Evolutionary conservation across 1,140 invertebrate species (phyloP).

Genomic region (Drosophila baimaii): DNA sequence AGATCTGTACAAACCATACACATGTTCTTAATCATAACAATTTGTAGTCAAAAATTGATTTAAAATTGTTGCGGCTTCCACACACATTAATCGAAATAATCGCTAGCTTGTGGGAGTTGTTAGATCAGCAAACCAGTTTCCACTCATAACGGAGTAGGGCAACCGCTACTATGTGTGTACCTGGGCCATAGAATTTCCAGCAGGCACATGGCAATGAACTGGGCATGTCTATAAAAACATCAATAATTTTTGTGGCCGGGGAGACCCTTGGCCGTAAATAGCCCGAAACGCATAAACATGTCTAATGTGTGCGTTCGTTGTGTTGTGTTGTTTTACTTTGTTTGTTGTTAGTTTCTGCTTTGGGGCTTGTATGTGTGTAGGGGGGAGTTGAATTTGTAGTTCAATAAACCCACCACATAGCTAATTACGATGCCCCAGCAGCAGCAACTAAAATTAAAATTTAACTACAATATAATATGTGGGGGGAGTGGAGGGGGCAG

Average conservation of each 20-base stretch:
- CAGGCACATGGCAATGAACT: slow-evolving; percentile 28
- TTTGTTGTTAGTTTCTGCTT: slow-evolving; percentile 7
- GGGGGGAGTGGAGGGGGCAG: background rate
- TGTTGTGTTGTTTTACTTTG: slow-evolving; percentile 1
- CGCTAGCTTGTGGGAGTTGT: slow-evolving; percentile 28
- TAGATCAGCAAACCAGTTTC: slow-evolving; percentile 39
- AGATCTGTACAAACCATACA: background rate
- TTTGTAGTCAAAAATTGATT: slow-evolving; percentile 15
- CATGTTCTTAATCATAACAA: slow-evolving; percentile 12
- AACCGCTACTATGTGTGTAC: background rate
- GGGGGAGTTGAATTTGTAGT: slow-evolving; percentile 43
- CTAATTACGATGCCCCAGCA: slow-evolving; percentile 37
- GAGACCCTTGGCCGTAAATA: slow-evolving; percentile 66
- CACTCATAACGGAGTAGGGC: background rate
- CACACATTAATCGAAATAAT: slow-evolving; percentile 29
- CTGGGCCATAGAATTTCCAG: slow-evolving; percentile 33
- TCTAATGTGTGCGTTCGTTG: slow-evolving; percentile 30
- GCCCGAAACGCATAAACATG: slow-evolving; percentile 56
- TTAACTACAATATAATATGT: slow-evolving; percentile 50
- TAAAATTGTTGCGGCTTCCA: slow-evolving; percentile 10
- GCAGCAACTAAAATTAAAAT: slow-evolving; percentile 50
- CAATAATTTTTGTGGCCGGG: slow-evolving; percentile 42
- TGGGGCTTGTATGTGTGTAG: background rate
- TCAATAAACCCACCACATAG: slow-evolving; percentile 67
- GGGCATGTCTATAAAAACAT: slow-evolving; percentile 43